Percentiles rank a stretch among this genome's conserved stretches.
These are phyloP conservation scores for Ceratina australensis DNA, from an alignment of 1,140 invertebrate species.

Conservation along the genomic window DNA sequence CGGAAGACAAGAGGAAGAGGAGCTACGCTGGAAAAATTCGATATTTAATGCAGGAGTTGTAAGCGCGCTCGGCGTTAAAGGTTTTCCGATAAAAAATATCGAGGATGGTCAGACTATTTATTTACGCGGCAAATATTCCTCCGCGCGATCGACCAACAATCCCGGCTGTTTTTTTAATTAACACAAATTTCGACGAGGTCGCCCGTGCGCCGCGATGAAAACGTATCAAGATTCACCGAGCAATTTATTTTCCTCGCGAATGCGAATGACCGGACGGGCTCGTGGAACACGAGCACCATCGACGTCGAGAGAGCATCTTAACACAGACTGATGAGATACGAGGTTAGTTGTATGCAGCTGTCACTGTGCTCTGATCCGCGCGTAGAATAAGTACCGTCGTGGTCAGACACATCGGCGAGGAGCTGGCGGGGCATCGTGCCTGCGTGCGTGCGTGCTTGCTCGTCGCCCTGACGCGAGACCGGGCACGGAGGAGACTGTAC, in stretches of 20 bases:
- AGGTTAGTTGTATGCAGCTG: conserved; percentile 53
- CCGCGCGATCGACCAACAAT: neutral
- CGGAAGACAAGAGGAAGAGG: neutral
- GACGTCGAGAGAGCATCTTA: conserved; percentile 57
- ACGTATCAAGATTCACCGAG: conserved; percentile 29
- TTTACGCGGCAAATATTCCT: neutral
- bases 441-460: too few species aligned
- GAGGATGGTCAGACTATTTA: neutral
- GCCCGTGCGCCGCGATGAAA: neutral
- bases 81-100: conserved; percentile 39
- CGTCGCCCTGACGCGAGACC: neutral
- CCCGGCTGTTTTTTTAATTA: conserved; percentile 20
- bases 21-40: conserved; percentile 19
- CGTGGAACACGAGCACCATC: conserved; percentile 25
- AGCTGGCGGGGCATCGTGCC: too few species aligned
- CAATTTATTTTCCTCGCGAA: conserved; percentile 52
- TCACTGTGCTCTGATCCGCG: conserved; percentile 36
- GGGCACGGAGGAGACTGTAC: conserved; percentile 8
- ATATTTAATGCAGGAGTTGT: neutral
- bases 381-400: neutral
- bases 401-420: neutral
- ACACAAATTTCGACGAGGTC: conserved; percentile 26
- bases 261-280: conserved; percentile 56
- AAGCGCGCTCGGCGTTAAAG: neutral
- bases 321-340: conserved; percentile 58